These are phyloP conservation scores for Globodera ellingtonae DNA, from an alignment of 1,140 invertebrate species.

Conservation along the genomic window DNA sequence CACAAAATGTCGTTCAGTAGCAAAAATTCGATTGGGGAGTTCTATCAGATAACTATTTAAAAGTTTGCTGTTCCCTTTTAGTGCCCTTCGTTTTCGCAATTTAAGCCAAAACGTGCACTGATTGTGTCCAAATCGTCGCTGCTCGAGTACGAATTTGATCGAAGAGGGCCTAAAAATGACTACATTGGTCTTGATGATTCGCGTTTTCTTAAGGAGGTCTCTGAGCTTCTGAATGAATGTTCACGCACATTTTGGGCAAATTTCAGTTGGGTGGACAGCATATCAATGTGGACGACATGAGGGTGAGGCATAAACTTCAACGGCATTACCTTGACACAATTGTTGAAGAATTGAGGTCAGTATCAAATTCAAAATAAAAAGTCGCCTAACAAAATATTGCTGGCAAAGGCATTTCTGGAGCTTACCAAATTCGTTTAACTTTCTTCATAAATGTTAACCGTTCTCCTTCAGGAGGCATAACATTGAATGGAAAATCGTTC, in stretches of 20 bases:
- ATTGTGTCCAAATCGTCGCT: conserved; percentile 42
- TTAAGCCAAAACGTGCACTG: conserved; percentile 28
- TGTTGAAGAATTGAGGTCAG: conserved; percentile 47
- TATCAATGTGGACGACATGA: conserved; percentile 46
- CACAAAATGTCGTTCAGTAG: too few relatives aligned
- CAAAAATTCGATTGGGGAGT: too few relatives aligned
- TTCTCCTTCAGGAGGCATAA: conserved; percentile 49
- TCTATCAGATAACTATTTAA: too few relatives aligned
- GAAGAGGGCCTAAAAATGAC: conserved; percentile 10
- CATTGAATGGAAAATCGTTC: conserved; percentile 55
- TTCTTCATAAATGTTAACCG: not conserved
- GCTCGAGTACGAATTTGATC: conserved; percentile 41
- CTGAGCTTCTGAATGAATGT: not conserved
- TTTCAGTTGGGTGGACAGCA: conserved; percentile 42
- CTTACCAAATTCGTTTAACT: not conserved
- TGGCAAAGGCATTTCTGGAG: too few relatives aligned
- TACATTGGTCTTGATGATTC: conserved; percentile 22
- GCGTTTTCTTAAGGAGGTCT: conserved; percentile 38
- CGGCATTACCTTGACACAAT: conserved; percentile 44
- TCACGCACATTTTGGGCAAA: conserved; percentile 21
- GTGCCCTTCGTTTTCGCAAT: not conserved
- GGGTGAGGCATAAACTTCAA: conserved; percentile 51
- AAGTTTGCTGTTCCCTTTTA: not conserved
- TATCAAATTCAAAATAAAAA: conserved; percentile 5
- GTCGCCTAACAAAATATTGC: not conserved